Percentiles rank a stretch among this genome's conserved stretches.
Conservation (phyloP, 2,113 vertebrate genomes). For the Pomatostomus ruficeps region DNA sequence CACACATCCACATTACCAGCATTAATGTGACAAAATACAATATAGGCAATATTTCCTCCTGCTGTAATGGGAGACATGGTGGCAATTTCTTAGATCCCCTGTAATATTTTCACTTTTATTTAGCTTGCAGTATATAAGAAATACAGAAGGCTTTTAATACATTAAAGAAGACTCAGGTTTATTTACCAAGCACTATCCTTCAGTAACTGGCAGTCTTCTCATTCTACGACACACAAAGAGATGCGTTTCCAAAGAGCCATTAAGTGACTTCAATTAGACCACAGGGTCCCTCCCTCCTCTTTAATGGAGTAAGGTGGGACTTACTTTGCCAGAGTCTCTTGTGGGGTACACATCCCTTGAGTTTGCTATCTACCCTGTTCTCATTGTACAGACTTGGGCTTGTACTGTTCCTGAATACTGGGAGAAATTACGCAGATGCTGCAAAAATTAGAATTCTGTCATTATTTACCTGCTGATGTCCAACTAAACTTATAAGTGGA, state of each 20-base stretch:
- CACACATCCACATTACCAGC: background rate
- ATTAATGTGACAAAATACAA: background rate
- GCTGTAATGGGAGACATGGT: rapidly evolving
- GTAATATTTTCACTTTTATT: background rate
- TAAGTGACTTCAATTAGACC: background rate
- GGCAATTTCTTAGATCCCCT: background rate
- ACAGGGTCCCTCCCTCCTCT: background rate
- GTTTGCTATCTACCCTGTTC: background rate
- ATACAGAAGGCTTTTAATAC: background rate
- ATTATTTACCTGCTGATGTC: background rate
- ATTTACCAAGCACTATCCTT: background rate
- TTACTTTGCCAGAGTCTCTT: background rate
- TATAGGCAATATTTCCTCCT: background rate
- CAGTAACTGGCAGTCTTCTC: background rate
- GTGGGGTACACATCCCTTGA: background rate
- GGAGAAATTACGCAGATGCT: background rate
- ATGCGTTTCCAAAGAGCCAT: background rate
- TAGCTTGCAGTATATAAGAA: background rate
- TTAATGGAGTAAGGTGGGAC: background rate
- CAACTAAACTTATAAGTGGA: background rate
- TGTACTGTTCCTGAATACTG: background rate
- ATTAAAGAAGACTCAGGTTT: background rate
- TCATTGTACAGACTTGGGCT: background rate
- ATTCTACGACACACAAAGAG: background rate
- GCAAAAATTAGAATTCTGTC: background rate